Evolutionary conservation across 1,140 invertebrate genomes (phyloP).

Genomic region (Globodera rostochiensis): DNA sequence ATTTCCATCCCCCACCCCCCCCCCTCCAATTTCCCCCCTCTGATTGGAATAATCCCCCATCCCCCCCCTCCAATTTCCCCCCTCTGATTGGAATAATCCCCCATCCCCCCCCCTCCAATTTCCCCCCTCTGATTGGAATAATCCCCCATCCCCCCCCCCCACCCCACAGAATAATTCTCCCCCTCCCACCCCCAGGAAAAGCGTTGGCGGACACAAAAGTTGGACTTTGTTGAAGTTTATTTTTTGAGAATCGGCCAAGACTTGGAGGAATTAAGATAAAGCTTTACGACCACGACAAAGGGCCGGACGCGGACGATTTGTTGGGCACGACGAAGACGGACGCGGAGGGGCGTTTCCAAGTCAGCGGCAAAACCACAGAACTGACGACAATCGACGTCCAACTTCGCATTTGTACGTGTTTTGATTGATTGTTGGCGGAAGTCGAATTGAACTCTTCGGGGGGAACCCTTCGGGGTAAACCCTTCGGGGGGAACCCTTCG

Average conservation of each 20-base stretch:
- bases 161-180: too few relatives aligned
- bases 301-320: conserved; percentile 41
- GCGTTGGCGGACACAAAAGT: conserved; percentile 43
- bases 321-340: conserved; percentile 38
- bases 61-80: too few relatives aligned
- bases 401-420: conserved; percentile 26
- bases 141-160: too few relatives aligned
- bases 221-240: conserved; percentile 3
- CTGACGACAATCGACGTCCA: conserved; percentile 41
- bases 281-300: conserved; percentile 42
- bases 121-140: neutral
- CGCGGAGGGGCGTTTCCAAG: conserved; percentile 31
- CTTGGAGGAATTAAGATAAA: conserved; percentile 15
- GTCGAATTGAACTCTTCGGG: too few relatives aligned
- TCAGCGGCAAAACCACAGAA: conserved; percentile 29
- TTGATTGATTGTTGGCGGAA: too few relatives aligned
- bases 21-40: too few relatives aligned
- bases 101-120: conserved; percentile 7
- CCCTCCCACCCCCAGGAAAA: too few relatives aligned
- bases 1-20: too few relatives aligned
- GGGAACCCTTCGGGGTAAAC: too few relatives aligned
- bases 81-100: too few relatives aligned
- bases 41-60: too few relatives aligned
- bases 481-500: too few relatives aligned
- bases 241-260: neutral